phyloP scores from a whole-genome alignment of 1,140 invertebrate genomes.

The Lasioglossum baleicum region DNA sequence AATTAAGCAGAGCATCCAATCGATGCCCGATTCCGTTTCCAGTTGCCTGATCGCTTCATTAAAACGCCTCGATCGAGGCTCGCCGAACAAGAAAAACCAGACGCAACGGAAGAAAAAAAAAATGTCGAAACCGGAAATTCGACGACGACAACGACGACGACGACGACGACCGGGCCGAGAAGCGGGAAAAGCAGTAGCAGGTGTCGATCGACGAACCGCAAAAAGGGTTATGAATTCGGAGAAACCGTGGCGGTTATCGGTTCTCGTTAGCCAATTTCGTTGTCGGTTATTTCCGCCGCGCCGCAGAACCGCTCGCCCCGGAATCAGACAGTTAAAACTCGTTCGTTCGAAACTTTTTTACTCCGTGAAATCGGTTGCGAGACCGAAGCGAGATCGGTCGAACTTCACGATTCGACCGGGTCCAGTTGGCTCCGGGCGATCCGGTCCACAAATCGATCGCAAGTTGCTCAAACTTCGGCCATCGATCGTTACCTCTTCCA shows the following conservation, averaged over 20 bases:
- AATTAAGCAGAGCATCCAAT: not conserved
- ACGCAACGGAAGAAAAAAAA: not conserved
- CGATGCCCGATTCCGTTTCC: not conserved
- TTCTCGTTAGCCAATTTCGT: constrained; percentile 34
- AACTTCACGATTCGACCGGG: constrained; percentile 30
- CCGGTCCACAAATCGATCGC: not conserved
- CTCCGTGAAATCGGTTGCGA: constrained; percentile 18
- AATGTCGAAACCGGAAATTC: constrained; percentile 1
- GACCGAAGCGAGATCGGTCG: not conserved
- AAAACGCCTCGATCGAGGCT: not conserved
- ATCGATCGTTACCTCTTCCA: constrained; percentile 8
- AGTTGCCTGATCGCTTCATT: not conserved
- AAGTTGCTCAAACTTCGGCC: constrained; percentile 34
- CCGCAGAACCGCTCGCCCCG: too few species aligned
- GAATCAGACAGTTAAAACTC: not conserved
- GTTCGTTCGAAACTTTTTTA: not conserved
- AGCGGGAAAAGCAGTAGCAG: constrained; percentile 10
- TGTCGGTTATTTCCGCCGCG: not conserved
- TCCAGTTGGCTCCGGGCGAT: constrained; percentile 5
- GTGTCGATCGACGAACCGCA: not conserved
- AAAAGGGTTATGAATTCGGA: constrained; percentile 9
- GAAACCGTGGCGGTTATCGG: constrained; percentile 17
- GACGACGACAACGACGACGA: too few species aligned
- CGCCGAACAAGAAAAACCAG: not conserved
- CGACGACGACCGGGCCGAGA: too few species aligned